Conservation (phyloP, 1,140 invertebrate species). For the Theocolax elegans region DNA sequence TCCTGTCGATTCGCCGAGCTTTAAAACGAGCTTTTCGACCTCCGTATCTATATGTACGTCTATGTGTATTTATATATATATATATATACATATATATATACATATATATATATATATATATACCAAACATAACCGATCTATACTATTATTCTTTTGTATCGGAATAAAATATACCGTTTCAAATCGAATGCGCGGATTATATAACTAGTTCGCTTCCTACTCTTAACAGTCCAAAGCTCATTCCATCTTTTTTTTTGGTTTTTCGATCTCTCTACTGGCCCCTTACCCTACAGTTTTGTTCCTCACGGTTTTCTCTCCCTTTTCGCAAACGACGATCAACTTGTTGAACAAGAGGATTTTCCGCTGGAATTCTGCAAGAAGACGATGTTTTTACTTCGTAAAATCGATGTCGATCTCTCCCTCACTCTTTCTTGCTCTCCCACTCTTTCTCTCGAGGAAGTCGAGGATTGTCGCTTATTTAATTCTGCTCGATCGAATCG, state of each 20-base stretch:
- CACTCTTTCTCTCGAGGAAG: background rate
- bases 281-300: conserved; percentile 15
- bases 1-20: no score
- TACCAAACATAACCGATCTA: background rate
- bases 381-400: no score
- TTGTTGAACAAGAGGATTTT: conserved; percentile 22
- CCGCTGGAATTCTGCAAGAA: no score
- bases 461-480: no score
- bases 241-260: background rate
- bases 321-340: background rate
- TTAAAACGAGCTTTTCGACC: no score
- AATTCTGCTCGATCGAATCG: no score
- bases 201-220: background rate
- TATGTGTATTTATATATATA: no score
- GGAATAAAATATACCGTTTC: background rate
- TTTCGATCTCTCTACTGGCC: background rate
- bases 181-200: background rate
- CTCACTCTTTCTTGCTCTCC: conserved; percentile 11
- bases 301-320: background rate
- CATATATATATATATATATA: background rate
- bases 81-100: no score
- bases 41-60: no score
- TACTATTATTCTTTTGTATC: background rate
- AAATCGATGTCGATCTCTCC: background rate
- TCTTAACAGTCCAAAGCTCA: background rate